Evolutionary conservation across 2,113 vertebrate species (phyloP).

Genomic region (Heptranchias perlo): DNA sequence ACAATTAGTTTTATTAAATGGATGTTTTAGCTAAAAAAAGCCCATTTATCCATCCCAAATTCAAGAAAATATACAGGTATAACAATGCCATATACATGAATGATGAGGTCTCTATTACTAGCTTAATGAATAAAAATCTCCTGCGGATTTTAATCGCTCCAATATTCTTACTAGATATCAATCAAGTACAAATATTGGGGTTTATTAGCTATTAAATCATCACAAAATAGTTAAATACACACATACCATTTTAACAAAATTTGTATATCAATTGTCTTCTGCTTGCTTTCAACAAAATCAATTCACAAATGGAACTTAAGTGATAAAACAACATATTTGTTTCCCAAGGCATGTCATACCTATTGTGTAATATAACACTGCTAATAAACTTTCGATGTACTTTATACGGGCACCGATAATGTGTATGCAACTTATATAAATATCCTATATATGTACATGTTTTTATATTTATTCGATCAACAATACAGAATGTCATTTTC

Average conservation of each 20-base stretch:
- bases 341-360: neutral
- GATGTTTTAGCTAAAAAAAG: neutral
- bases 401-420: neutral
- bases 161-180: conserved; percentile 50
- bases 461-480: neutral
- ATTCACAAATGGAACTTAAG: neutral
- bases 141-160: conserved; percentile 52
- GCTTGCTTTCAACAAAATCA: conserved; percentile 12
- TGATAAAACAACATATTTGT: neutral
- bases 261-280: conserved; percentile 6
- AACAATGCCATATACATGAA: conserved; percentile 26
- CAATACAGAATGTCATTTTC: neutral
- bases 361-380: neutral
- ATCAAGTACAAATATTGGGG: conserved; percentile 50
- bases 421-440: too few relatives aligned
- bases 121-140: conserved; percentile 48
- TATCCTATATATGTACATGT: neutral
- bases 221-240: conserved; percentile 49
- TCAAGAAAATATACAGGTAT: conserved; percentile 29
- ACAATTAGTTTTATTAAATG: conserved; percentile 25
- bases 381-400: neutral
- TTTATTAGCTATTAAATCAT: conserved; percentile 66
- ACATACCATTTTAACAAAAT: conserved; percentile 24
- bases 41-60: conserved; percentile 18
- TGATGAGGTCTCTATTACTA: conserved; percentile 43